Conservation (phyloP, 2,888 invertebrate species). For the Thalpophila matura region DNA sequence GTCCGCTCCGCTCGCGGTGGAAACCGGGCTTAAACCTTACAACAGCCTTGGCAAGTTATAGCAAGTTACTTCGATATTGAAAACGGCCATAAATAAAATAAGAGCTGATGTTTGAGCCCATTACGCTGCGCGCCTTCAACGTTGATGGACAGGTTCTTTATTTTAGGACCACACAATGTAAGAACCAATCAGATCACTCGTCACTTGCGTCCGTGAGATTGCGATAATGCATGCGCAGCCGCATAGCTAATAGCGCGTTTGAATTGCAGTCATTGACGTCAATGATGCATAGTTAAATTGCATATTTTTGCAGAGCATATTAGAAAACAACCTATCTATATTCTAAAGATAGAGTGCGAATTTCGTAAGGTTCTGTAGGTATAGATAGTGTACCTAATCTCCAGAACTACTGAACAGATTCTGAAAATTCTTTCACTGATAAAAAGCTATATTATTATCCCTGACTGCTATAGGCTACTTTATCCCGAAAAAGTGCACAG, state of each 20-base stretch:
- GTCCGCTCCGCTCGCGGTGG: no score
- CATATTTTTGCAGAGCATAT: not conserved
- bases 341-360: no score
- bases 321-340: no score
- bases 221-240: slow-evolving; percentile 8
- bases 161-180: slow-evolving; percentile 26
- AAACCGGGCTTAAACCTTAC: no score
- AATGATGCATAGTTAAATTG: not conserved
- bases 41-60: slow-evolving; percentile 10
- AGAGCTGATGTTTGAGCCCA: slow-evolving; percentile 24
- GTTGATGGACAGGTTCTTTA: slow-evolving; percentile 55
- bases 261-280: not conserved
- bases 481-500: no score
- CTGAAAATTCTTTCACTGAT: no score
- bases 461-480: no score
- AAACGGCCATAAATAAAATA: slow-evolving; percentile 31
- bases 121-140: slow-evolving; percentile 25
- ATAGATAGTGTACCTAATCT: no score
- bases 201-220: slow-evolving; percentile 24
- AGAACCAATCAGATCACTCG: slow-evolving; percentile 25
- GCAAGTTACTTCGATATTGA: slow-evolving; percentile 24
- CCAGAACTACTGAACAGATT: no score
- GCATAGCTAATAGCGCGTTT: not conserved
- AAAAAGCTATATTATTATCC: no score
- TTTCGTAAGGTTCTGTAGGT: no score